Conservation (phyloP, 2,113 vertebrate species). For the Micronycteris hirsuta region DNA sequence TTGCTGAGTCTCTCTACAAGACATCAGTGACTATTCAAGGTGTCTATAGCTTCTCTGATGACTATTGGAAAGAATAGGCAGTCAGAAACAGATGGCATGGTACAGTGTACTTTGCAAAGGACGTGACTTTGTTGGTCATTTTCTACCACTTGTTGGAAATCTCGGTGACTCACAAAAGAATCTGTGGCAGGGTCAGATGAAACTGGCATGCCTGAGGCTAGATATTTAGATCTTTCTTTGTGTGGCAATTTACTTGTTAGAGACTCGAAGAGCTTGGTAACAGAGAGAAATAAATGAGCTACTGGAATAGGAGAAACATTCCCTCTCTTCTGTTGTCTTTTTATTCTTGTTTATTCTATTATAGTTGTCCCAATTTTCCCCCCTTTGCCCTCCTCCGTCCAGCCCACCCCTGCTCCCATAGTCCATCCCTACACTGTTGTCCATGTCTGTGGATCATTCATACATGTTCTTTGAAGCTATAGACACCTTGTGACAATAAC, state of each 20-base stretch:
- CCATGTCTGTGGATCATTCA: no score
- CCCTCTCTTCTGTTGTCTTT: background rate
- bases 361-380: no score
- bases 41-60: background rate
- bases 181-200: background rate
- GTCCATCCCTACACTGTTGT: no score
- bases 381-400: no score
- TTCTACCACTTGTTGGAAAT: background rate
- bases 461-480: background rate
- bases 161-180: background rate
- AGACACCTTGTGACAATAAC: background rate
- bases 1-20: background rate
- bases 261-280: background rate
- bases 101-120: background rate
- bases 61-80: background rate
- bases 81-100: background rate
- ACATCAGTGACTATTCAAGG: background rate
- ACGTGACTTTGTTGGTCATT: background rate
- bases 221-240: background rate
- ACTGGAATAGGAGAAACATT: background rate
- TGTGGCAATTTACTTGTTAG: background rate
- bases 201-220: background rate
- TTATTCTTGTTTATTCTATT: no score
- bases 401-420: no score
- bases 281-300: background rate